Evolutionary conservation across 2,888 invertebrate species (phyloP).

Genomic region (Panzeria rudis): DNA sequence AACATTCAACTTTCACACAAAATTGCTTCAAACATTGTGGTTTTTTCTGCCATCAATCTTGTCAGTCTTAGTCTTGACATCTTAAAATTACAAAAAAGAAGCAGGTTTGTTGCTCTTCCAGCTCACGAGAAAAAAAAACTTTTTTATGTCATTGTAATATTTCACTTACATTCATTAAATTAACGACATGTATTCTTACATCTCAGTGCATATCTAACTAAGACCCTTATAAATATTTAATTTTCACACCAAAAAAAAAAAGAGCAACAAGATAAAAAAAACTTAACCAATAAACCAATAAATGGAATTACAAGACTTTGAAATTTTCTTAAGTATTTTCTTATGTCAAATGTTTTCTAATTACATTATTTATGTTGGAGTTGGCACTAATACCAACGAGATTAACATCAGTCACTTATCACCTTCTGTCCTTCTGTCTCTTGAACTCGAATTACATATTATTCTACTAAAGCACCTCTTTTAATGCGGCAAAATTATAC

Average conservation of each 20-base stretch:
- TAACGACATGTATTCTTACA: background rate
- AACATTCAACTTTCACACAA: background rate
- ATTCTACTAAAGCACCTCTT: background rate
- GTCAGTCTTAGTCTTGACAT: background rate
- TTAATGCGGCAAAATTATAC: background rate
- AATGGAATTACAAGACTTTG: background rate
- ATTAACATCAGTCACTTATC: slow-evolving; percentile 33
- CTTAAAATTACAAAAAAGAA: background rate
- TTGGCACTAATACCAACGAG: slow-evolving; percentile 28
- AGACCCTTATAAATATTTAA: slow-evolving; percentile 18
- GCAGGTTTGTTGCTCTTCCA: background rate
- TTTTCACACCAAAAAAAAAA: background rate
- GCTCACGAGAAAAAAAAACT: background rate
- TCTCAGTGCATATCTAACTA: background rate
- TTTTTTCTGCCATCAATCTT: background rate
- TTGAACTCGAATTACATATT: background rate
- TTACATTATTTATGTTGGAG: slow-evolving; percentile 36
- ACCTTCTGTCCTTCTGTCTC: background rate
- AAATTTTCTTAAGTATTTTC: slow-evolving; percentile 35
- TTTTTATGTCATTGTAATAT: slow-evolving; percentile 2
- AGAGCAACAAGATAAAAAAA: background rate
- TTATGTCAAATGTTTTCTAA: slow-evolving; percentile 29
- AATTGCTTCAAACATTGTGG: background rate
- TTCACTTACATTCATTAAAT: slow-evolving; percentile 20
- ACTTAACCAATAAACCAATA: slow-evolving; percentile 7